Evolutionary conservation across 2,888 invertebrate species (phyloP).

Genomic region (Nomada ferruginata): DNA sequence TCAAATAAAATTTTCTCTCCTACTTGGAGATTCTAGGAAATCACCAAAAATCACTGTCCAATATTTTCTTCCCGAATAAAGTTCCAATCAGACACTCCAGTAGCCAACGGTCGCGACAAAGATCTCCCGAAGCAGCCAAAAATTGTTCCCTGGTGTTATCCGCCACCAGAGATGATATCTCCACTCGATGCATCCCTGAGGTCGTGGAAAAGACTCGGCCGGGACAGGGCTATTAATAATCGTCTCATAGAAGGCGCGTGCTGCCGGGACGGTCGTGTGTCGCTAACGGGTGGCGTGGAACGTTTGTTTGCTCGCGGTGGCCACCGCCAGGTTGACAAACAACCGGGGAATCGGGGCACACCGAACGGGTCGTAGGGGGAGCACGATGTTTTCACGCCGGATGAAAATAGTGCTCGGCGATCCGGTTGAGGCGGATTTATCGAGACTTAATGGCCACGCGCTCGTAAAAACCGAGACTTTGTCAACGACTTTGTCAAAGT

Average conservation of each 20-base stretch:
- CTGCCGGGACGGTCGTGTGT: constrained; percentile 66
- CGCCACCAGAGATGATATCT: constrained; percentile 42
- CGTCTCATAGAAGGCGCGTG: constrained; percentile 65
- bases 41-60: neutral
- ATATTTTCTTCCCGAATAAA: neutral
- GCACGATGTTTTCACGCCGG: constrained; percentile 72
- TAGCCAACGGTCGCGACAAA: neutral
- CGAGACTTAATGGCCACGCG: constrained; percentile 79
- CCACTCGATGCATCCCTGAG: constrained; percentile 44
- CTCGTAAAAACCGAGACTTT: constrained; percentile 82
- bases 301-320: constrained; percentile 79
- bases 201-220: constrained; percentile 53
- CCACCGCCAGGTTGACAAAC: constrained; percentile 81
- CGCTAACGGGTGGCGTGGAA: constrained; percentile 75
- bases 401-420: constrained; percentile 68
- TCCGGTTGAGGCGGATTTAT: constrained; percentile 74
- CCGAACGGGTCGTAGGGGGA: constrained; percentile 19
- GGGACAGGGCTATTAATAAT: constrained; percentile 71
- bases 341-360: constrained; percentile 47
- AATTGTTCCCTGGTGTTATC: constrained; percentile 27
- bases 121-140: constrained; percentile 41
- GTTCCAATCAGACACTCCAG: constrained; percentile 4
- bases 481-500: constrained; percentile 83
- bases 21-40: too few relatives aligned
- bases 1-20: too few relatives aligned